A percentile compares a stretch with the other conserved stretches of the same genome.
These are phyloP conservation scores for Oryzias melastigma DNA, from an alignment of 2,113 vertebrate species.

Conservation along the genomic window DNA sequence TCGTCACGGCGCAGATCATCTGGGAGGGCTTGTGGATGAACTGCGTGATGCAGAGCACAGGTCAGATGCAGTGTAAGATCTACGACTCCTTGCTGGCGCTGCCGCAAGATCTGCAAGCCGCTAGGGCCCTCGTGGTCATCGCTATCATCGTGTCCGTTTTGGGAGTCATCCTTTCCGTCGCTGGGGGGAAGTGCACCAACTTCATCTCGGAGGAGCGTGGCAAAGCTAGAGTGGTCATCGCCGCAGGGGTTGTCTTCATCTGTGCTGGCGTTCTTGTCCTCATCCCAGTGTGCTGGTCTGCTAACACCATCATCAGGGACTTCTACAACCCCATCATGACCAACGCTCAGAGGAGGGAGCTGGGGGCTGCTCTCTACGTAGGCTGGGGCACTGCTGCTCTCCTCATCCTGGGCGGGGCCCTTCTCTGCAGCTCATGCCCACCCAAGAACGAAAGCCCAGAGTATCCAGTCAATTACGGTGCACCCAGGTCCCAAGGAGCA, in stretches of 20 bases:
- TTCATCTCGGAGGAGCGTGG: constrained; percentile 78
- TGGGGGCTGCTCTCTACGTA: constrained; percentile 86
- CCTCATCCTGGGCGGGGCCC: constrained; percentile 82
- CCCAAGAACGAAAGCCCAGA: constrained; percentile 70
- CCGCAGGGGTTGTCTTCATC: constrained; percentile 82
- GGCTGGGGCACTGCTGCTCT: constrained; percentile 85
- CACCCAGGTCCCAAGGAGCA: background rate
- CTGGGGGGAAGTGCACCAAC: constrained; percentile 90
- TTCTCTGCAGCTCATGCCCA: constrained; percentile 90
- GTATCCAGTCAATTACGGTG: constrained; percentile 68
- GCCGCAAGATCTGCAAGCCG: constrained; percentile 74
- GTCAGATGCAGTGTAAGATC: constrained; percentile 82
- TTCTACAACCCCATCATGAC: constrained; percentile 83
- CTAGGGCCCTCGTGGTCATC: constrained; percentile 79
- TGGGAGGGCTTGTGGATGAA: constrained; percentile 82
- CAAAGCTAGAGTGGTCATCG: constrained; percentile 84
- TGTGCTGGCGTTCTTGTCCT: constrained; percentile 79
- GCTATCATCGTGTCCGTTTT: constrained; percentile 77
- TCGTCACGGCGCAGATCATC: constrained; percentile 75
- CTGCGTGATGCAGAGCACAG: constrained; percentile 79
- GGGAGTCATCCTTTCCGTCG: constrained; percentile 78
- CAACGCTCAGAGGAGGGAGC: constrained; percentile 70
- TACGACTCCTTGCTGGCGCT: constrained; percentile 76
- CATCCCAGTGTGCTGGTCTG: constrained; percentile 87
- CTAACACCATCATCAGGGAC: constrained; percentile 85